Evolutionary conservation across 2,888 invertebrate genomes (phyloP).

Genomic region (Scaptomyza tumidula): DNA sequence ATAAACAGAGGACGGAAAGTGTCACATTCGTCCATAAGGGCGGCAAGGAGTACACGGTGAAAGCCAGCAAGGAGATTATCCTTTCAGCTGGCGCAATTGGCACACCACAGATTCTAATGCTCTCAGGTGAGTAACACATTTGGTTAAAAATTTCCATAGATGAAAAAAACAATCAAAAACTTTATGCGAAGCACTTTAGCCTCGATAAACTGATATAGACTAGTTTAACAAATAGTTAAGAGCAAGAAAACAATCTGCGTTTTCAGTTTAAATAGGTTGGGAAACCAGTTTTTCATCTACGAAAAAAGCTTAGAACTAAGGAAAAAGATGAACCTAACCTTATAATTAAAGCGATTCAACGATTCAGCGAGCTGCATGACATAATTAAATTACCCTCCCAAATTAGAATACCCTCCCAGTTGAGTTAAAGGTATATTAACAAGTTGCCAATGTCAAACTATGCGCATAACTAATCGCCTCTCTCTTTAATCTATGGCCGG

Average conservation of each 20-base stretch:
- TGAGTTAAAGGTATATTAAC: background rate
- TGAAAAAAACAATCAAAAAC: background rate
- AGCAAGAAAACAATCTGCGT: too few relatives aligned
- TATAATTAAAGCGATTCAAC: background rate
- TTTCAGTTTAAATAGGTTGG: background rate
- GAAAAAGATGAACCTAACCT: background rate
- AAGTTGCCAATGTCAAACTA: constrained; percentile 20
- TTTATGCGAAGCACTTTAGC: too few relatives aligned
- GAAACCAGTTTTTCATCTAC: background rate
- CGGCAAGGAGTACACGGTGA: constrained; percentile 85
- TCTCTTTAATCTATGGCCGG: constrained; percentile 26
- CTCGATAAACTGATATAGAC: background rate
- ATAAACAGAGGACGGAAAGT: constrained; percentile 85
- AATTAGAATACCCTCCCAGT: background rate
- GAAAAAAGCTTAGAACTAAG: background rate
- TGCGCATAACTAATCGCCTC: constrained; percentile 8
- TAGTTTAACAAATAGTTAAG: too few relatives aligned
- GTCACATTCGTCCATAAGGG: constrained; percentile 85
- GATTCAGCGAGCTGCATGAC: background rate
- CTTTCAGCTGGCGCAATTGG: constrained; percentile 95
- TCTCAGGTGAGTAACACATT: constrained; percentile 88
- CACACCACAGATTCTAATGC: constrained; percentile 95
- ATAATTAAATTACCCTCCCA: background rate
- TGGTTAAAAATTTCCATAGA: background rate
- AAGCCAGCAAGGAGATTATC: constrained; percentile 92